Percentiles rank a stretch among this genome's conserved stretches.
Conservation (phyloP, 2,888 invertebrate genomes). For the Platerodrilus igneus region DNA sequence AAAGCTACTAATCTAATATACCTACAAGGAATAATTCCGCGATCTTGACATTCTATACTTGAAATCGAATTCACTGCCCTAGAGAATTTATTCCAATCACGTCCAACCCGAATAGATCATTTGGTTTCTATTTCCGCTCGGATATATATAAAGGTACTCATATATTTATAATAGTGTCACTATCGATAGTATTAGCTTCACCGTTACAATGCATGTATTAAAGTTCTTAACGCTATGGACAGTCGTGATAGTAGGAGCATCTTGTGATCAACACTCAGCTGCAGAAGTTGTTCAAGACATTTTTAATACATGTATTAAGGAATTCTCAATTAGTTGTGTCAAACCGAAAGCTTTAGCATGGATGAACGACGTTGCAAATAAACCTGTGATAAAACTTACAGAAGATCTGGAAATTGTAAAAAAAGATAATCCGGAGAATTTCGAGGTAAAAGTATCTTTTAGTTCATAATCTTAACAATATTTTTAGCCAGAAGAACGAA, state of each 20-base stretch:
- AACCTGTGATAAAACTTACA: conserved; percentile 69
- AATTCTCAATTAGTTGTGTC: conserved; percentile 67
- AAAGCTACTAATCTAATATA: no score
- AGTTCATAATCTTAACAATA: conserved; percentile 1
- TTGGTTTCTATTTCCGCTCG: conserved; percentile 47
- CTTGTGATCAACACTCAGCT: conserved; percentile 49
- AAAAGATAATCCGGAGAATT: conserved; percentile 50
- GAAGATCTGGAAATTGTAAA: conserved; percentile 70
- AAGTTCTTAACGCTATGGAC: conserved; percentile 12
- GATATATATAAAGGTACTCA: conserved; percentile 40
- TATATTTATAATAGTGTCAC: conserved; percentile 20
- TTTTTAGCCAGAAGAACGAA: conserved; percentile 48
- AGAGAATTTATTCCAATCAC: conserved; percentile 36
- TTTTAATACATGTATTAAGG: conserved; percentile 63
- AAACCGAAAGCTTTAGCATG: conserved; percentile 74
- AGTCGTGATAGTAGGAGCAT: conserved; percentile 12
- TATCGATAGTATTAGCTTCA: conserved; percentile 24
- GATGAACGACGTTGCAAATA: conserved; percentile 62
- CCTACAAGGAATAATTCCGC: no score
- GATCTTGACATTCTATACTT: conserved; percentile 18
- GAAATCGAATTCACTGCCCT: conserved; percentile 19
- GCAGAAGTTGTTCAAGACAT: conserved; percentile 61
- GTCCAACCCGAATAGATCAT: conserved; percentile 43
- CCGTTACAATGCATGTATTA: conserved; percentile 16
- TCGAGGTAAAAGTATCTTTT: conserved; percentile 29